Percentiles rank a stretch among this genome's conserved stretches.
Evolutionary conservation across 2,888 invertebrate species (phyloP).

Genomic region (Drosophila niveifrons): DNA sequence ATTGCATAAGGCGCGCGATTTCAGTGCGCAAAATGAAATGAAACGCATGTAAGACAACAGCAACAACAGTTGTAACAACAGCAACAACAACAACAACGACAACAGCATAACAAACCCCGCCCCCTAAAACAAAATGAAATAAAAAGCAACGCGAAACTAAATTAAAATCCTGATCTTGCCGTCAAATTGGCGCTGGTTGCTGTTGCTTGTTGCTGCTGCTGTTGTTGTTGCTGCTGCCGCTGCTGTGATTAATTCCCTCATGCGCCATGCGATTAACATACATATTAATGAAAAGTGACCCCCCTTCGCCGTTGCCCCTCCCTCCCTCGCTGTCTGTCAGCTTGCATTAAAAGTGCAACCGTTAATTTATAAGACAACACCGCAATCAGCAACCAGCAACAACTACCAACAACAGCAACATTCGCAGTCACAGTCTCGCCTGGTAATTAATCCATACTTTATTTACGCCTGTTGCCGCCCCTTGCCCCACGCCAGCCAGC

Average conservation of each 20-base stretch:
- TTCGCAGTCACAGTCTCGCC: conserved; percentile 38
- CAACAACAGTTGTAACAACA: conserved; percentile 27
- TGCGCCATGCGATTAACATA: conserved; percentile 63
- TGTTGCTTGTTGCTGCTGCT: conserved; percentile 22
- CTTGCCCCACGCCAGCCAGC: neutral
- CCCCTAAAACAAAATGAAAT: conserved; percentile 8
- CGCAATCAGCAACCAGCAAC: conserved; percentile 43
- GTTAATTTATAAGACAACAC: conserved; percentile 76
- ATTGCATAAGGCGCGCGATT: conserved; percentile 69
- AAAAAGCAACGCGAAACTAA: conserved; percentile 57
- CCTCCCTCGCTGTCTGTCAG: conserved; percentile 56
- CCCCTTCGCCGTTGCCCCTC: too few species aligned
- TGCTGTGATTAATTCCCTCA: conserved; percentile 67
- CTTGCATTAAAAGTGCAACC: conserved; percentile 72
- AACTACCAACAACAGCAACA: conserved; percentile 44
- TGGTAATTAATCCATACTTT: conserved; percentile 71
- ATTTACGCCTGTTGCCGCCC: conserved; percentile 36
- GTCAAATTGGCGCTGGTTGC: conserved; percentile 67
- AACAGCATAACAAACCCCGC: conserved; percentile 31
- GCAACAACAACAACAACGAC: conserved; percentile 7
- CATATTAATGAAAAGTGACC: conserved; percentile 26
- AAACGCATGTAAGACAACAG: conserved; percentile 60
- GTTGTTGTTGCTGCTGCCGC: conserved; percentile 27
- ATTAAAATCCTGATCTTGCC: conserved; percentile 73
- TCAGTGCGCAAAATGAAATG: conserved; percentile 58